A percentile compares a stretch with the other conserved stretches of the same genome.
Evolutionary conservation across 2,113 vertebrate species (phyloP).

Genomic region (Osmerus mordax): DNA sequence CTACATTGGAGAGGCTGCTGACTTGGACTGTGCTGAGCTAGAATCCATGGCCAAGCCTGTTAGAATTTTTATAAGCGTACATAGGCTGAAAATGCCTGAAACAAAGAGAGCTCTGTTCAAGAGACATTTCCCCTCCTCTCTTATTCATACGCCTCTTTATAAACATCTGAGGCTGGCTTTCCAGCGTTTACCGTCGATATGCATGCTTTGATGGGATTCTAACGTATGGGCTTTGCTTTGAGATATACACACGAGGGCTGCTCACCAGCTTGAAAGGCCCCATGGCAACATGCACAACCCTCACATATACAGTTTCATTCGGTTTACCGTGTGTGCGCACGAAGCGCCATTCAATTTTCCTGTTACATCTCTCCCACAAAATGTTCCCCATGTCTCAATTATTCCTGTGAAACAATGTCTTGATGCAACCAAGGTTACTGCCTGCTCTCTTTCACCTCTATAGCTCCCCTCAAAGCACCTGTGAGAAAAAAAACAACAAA

Average conservation of each 20-base stretch:
- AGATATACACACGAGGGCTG: constrained; percentile 4
- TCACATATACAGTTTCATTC: neutral
- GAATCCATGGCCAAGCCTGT: constrained; percentile 2
- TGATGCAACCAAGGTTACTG: neutral
- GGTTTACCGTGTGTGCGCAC: neutral
- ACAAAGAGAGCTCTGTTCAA: neutral
- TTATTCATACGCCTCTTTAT: neutral
- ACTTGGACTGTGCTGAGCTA: neutral
- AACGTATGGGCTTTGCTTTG: constrained; percentile 4
- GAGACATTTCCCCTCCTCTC: neutral
- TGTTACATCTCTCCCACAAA: constrained; percentile 21
- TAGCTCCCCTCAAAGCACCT: neutral
- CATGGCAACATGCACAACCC: constrained; percentile 12
- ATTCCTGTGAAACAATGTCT: neutral
- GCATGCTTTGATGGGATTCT: constrained; percentile 13
- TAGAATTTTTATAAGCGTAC: constrained; percentile 5
- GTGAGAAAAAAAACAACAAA: neutral
- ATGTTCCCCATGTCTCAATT: neutral
- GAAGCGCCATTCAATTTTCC: constrained; percentile 20
- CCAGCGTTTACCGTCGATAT: constrained; percentile 2
- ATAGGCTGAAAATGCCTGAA: neutral
- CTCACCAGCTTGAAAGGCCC: neutral
- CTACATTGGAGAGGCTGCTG: neutral
- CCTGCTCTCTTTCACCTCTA: neutral
- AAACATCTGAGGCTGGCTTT: neutral